Evolutionary conservation across 64 coral and sea anemone species (phyloP).

Genomic region (Stichodactyla mertensii): DNA sequence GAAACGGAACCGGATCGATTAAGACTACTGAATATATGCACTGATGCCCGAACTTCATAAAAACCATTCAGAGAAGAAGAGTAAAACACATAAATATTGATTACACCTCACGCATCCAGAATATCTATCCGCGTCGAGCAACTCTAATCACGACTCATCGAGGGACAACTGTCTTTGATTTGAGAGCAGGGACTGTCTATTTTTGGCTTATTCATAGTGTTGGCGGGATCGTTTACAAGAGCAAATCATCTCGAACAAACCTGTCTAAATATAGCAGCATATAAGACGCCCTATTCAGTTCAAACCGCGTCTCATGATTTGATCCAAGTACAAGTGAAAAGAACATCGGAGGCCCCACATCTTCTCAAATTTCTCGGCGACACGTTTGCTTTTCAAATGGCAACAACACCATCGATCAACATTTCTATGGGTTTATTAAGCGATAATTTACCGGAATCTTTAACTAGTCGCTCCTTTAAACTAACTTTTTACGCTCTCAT

Average conservation of each 20-base stretch:
- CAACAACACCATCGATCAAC: background rate
- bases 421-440: background rate
- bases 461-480: conserved; percentile 29
- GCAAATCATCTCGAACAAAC: too few relatives aligned
- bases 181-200: background rate
- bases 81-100: background rate
- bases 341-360: background rate
- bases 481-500: conserved; percentile 56
- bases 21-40: background rate
- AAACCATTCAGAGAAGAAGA: background rate
- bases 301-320: too few relatives aligned
- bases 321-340: too few relatives aligned
- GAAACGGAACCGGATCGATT: background rate
- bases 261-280: too few relatives aligned
- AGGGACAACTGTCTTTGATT: background rate
- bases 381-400: background rate
- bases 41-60: background rate
- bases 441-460: background rate
- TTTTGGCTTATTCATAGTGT: too few relatives aligned
- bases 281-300: too few relatives aligned
- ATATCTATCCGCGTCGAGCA: too few relatives aligned
- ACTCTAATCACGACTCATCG: too few relatives aligned
- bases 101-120: background rate
- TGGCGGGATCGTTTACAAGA: too few relatives aligned
- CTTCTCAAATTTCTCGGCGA: background rate